Percentiles rank a stretch among this genome's conserved stretches.
These are phyloP conservation scores for Volucella zonaria DNA, from an alignment of 2,888 invertebrate species.

Conservation along the genomic window DNA sequence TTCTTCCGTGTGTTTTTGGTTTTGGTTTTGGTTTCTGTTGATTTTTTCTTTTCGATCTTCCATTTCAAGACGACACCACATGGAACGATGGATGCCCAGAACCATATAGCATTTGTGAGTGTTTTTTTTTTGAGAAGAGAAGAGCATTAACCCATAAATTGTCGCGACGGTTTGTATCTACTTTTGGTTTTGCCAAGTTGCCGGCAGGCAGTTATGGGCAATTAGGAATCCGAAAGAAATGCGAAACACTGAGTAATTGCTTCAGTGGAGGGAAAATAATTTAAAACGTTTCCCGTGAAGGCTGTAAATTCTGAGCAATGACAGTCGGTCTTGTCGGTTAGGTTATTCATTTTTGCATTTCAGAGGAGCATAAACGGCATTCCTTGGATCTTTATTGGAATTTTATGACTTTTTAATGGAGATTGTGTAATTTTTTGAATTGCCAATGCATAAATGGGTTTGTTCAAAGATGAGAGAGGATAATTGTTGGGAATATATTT, in stretches of 20 bases:
- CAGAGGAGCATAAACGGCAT: not conserved
- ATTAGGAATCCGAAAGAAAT: conserved; percentile 52
- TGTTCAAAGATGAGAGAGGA: no score
- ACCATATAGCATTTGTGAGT: not conserved
- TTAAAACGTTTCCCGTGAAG: not conserved
- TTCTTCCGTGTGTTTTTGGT: conserved; percentile 41
- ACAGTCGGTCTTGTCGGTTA: no score
- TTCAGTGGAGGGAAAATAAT: conserved; percentile 31
- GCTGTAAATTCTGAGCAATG: not conserved
- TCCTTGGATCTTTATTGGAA: not conserved
- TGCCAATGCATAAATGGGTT: no score
- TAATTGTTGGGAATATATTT: no score
- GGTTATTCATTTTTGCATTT: not conserved
- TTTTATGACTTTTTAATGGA: conserved; percentile 1
- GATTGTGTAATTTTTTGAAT: no score
- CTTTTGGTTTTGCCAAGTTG: conserved; percentile 24
- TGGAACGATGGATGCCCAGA: conserved; percentile 47
- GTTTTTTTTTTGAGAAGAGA: not conserved
- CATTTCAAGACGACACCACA: conserved; percentile 60
- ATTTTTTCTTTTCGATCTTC: conserved; percentile 26
- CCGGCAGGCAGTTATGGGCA: conserved; percentile 44
- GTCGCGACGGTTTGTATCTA: conserved; percentile 37
- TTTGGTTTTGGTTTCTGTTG: conserved; percentile 7
- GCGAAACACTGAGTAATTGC: conserved; percentile 45
- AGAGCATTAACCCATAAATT: conserved; percentile 66